Evolutionary conservation across 2,113 vertebrate species (phyloP).

Genomic region (Eurypyga helias): DNA sequence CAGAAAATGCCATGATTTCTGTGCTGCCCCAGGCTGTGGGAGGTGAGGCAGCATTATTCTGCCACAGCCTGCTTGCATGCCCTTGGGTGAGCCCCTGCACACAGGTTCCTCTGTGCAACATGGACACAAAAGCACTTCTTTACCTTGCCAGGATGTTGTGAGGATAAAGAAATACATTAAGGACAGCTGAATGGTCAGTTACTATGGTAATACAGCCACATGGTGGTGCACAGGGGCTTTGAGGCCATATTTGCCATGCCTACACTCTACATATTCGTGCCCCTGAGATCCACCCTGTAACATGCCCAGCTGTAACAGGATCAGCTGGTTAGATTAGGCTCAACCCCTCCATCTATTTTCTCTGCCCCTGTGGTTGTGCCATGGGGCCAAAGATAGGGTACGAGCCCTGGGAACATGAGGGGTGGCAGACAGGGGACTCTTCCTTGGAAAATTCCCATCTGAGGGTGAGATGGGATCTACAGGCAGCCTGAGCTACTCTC

Average conservation of each 20-base stretch:
- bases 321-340: background rate
- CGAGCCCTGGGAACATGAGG: background rate
- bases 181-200: background rate
- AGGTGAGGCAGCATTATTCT: background rate
- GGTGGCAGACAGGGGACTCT: background rate
- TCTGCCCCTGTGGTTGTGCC: background rate
- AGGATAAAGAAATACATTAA: background rate
- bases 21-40: background rate
- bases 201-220: background rate
- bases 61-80: background rate
- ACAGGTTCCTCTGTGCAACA: background rate
- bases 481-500: background rate
- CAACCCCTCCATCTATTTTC: background rate
- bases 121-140: background rate
- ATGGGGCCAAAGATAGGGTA: background rate
- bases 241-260: background rate
- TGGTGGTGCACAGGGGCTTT: background rate
- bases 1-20: background rate
- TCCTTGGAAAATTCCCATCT: background rate
- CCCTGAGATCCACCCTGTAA: background rate
- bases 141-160: background rate
- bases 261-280: fast-evolving
- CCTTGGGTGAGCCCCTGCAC: background rate
- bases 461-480: background rate
- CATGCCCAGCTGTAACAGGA: background rate